Conservation (phyloP, 2,113 vertebrate genomes). For the Stercorarius parasiticus region DNA sequence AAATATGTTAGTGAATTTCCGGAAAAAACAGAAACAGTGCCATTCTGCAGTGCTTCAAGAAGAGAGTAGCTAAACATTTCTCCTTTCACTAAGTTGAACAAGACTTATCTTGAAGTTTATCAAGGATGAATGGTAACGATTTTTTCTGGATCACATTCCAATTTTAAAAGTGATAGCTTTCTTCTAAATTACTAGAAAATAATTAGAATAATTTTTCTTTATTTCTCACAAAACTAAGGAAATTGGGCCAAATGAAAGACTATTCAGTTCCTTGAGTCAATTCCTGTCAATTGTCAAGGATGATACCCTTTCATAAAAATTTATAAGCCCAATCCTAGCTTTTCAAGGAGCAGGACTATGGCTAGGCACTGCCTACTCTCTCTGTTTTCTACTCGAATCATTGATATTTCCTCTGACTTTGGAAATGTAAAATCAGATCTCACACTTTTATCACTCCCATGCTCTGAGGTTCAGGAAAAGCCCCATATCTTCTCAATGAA, state of each 20-base stretch:
- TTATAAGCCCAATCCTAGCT: background rate
- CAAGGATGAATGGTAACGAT: background rate
- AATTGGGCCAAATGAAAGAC: background rate
- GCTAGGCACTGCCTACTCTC: background rate
- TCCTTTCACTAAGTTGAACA: background rate
- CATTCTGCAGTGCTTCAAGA: background rate
- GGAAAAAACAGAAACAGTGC: background rate
- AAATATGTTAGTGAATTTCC: background rate
- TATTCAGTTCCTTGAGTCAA: background rate
- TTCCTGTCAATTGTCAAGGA: background rate
- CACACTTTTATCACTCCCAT: background rate
- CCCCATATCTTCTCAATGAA: background rate
- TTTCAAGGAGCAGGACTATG: background rate
- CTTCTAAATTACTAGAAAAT: background rate
- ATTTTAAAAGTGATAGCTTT: background rate
- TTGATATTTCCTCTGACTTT: background rate
- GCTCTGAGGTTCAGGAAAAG: background rate
- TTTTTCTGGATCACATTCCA: background rate
- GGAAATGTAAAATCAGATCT: background rate
- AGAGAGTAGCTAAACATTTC: background rate
- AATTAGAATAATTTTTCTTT: background rate
- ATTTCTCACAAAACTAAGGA: background rate
- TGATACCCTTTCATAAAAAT: background rate
- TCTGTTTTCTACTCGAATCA: background rate
- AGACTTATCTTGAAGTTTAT: background rate